A percentile compares a stretch with the other conserved stretches of the same genome.
Conservation (phyloP, 2,113 vertebrate species). For the Nycticorax nycticorax region DNA sequence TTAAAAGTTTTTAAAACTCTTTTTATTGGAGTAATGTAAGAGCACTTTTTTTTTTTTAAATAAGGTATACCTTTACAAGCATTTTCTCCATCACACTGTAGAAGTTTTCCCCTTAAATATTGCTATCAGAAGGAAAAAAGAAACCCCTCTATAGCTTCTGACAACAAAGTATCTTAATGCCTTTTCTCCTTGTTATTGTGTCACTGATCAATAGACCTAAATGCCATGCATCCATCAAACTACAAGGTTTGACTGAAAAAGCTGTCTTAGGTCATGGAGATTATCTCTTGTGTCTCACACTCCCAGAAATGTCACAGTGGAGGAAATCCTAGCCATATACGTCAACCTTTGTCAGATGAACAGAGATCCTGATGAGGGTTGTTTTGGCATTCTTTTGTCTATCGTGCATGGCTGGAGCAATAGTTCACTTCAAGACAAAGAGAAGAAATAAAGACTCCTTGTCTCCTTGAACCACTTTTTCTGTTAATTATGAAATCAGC, state of each 20-base stretch:
- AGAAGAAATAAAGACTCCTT: slow-evolving; percentile 3
- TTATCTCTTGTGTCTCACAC: slow-evolving; percentile 62
- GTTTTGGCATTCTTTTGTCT: background rate
- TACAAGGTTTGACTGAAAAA: slow-evolving; percentile 52
- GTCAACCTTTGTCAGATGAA: slow-evolving; percentile 50
- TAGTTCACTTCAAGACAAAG: background rate
- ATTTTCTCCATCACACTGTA: background rate
- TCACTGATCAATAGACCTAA: slow-evolving; percentile 84
- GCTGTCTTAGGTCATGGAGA: slow-evolving; percentile 58
- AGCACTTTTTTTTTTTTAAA: background rate
- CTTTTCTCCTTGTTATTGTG: slow-evolving; percentile 74
- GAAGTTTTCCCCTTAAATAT: background rate
- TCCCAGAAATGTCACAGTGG: slow-evolving; percentile 70
- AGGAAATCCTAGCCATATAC: slow-evolving; percentile 68
- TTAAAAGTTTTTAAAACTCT: background rate
- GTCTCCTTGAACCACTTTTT: background rate
- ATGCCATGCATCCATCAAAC: slow-evolving; percentile 80
- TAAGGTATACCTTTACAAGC: background rate
- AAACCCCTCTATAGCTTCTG: slow-evolving; percentile 67
- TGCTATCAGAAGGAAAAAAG: slow-evolving; percentile 17
- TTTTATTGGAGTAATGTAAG: background rate
- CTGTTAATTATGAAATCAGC: slow-evolving; percentile 63
- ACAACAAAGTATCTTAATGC: slow-evolving; percentile 76
- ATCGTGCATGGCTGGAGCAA: background rate
- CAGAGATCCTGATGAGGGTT: background rate